Conservation (phyloP, 1,140 invertebrate species). For the Procambarus virginalis region DNA sequence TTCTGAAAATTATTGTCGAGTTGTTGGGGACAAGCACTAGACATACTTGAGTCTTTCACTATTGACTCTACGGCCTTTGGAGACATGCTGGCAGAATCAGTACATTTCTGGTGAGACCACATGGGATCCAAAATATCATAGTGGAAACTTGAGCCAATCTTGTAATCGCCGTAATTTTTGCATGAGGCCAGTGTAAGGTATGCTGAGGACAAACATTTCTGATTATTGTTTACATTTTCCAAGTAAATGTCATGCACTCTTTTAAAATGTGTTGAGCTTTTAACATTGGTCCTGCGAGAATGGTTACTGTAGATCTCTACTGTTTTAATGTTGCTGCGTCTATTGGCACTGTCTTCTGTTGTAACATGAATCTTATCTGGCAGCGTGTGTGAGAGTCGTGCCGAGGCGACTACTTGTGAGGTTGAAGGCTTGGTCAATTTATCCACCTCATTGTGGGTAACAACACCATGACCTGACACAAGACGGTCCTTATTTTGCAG, state of each 20-base stretch:
- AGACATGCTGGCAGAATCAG: background rate
- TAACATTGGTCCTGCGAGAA: background rate
- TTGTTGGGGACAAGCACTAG: background rate
- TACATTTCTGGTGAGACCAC: background rate
- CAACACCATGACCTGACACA: background rate
- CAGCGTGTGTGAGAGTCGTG: background rate
- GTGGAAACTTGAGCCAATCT: background rate
- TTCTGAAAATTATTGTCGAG: background rate
- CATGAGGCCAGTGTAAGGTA: background rate
- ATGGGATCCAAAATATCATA: background rate
- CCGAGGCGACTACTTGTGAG: background rate
- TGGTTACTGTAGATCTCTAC: background rate
- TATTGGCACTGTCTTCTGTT: background rate
- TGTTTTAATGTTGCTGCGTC: background rate
- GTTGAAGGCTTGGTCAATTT: background rate
- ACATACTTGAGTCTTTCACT: background rate
- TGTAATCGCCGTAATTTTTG: background rate
- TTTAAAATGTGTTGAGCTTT: background rate
- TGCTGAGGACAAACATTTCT: background rate
- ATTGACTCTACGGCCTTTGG: background rate
- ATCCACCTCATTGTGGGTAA: background rate
- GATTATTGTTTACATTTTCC: background rate
- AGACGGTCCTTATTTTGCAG: background rate
- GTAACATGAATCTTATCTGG: no score
- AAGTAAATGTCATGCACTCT: background rate